Evolutionary conservation across 2,797 vertebrate genomes (phyloP).

Genomic region (Esox masquinongy): DNA sequence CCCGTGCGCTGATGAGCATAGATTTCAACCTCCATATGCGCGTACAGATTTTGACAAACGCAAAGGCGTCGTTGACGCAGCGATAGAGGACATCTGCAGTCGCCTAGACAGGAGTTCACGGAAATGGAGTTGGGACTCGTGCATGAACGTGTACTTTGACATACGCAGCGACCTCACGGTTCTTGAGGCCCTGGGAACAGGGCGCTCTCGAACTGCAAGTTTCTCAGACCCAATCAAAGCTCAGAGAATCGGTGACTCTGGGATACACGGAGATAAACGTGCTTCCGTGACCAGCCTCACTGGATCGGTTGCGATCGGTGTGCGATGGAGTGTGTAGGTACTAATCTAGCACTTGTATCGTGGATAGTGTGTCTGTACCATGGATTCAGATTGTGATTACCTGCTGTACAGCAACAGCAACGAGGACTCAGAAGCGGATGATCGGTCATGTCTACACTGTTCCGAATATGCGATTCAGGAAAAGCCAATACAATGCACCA

Average conservation of each 20-base stretch:
- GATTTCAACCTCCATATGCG: neutral
- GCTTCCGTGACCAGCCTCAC: neutral
- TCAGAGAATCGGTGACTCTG: neutral
- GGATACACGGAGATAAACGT: neutral
- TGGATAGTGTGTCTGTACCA: neutral
- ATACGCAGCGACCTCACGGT: conserved; percentile 17
- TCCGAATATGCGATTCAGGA: neutral
- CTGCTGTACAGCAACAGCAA: neutral
- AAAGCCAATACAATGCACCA: neutral
- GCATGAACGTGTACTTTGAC: neutral
- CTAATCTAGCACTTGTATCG: neutral
- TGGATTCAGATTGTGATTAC: conserved; percentile 3
- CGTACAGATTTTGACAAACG: neutral
- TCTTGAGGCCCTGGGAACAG: neutral
- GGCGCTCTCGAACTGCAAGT: conserved; percentile 1
- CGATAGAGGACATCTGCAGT: neutral
- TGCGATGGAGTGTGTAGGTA: neutral
- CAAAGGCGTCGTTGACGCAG: neutral
- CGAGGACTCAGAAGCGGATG: neutral
- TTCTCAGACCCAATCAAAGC: neutral
- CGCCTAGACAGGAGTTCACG: neutral
- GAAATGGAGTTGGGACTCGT: neutral
- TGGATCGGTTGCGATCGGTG: neutral
- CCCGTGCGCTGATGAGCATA: neutral
- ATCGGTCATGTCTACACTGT: neutral